Conservation (phyloP, 2,797 vertebrate species). For the Enteromius thamalakanensis region DNA sequence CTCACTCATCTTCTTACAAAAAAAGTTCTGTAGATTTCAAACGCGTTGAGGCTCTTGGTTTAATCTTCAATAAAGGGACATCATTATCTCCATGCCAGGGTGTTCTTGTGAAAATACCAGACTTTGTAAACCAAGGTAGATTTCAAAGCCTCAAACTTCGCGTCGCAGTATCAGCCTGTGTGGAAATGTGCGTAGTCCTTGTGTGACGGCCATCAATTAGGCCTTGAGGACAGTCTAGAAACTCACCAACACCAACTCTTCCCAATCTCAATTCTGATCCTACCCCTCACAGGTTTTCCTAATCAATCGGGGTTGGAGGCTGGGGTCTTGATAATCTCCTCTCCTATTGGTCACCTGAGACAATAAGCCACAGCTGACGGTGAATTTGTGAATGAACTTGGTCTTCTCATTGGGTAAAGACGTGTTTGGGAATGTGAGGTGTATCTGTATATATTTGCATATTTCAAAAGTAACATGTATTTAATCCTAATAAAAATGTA, state of each 20-base stretch:
- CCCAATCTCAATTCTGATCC: conserved; percentile 21
- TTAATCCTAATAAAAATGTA: background rate
- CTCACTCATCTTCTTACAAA: conserved; percentile 73
- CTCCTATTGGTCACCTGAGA: conserved; percentile 78
- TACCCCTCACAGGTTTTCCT: conserved; percentile 64
- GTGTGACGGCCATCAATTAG: conserved; percentile 54
- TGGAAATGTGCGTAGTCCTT: conserved; percentile 34
- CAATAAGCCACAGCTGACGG: conserved; percentile 78
- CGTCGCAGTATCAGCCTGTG: conserved; percentile 20
- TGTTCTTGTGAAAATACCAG: background rate
- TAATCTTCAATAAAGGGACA: conserved; percentile 20
- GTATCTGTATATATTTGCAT: background rate
- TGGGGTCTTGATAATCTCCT: conserved; percentile 63
- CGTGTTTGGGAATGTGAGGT: conserved; percentile 54
- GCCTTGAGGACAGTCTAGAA: conserved; percentile 50
- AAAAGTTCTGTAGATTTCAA: too few relatives aligned
- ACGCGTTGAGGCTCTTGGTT: background rate
- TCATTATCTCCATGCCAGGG: conserved; percentile 43
- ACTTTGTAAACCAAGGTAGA: background rate
- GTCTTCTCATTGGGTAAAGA: conserved; percentile 61
- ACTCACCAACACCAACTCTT: conserved; percentile 48
- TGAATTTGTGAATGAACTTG: conserved; percentile 88
- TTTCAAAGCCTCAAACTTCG: background rate
- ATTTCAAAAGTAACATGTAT: background rate
- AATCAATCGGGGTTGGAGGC: conserved; percentile 64